Evolutionary conservation across 1,140 invertebrate species (phyloP).

Genomic region (Formica exsecta): DNA sequence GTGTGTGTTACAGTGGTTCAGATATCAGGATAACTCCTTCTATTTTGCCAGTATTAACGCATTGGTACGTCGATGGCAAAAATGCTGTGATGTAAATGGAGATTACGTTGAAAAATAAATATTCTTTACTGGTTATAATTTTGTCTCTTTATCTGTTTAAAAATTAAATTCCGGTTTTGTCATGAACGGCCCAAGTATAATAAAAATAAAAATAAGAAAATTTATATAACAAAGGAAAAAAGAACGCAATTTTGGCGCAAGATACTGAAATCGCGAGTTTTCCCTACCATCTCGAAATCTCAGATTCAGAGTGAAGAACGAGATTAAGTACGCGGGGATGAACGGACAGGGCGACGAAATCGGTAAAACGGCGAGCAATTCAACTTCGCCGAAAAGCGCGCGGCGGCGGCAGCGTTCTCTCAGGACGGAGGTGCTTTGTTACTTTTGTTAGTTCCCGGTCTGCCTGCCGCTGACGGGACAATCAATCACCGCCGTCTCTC

Average conservation of each 20-base stretch:
- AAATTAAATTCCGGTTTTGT: too few relatives aligned
- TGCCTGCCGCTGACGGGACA: slow-evolving; percentile 82
- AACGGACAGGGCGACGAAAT: slow-evolving; percentile 51
- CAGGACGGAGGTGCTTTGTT: slow-evolving; percentile 76
- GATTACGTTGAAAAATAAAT: too few relatives aligned
- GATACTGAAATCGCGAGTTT: neutral
- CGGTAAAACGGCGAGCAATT: slow-evolving; percentile 60
- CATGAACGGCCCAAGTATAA: too few relatives aligned
- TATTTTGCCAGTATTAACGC: too few relatives aligned
- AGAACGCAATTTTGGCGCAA: neutral
- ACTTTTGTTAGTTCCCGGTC: slow-evolving; percentile 79
- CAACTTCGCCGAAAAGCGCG: slow-evolving; percentile 66
- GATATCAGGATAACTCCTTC: too few relatives aligned
- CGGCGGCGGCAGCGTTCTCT: slow-evolving; percentile 48
- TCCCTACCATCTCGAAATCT: neutral
- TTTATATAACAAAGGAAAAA: neutral
- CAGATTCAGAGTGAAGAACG: neutral
- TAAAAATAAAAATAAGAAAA: too few relatives aligned
- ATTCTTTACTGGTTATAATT: too few relatives aligned
- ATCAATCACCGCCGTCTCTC: slow-evolving; percentile 80
- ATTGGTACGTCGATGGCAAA: too few relatives aligned
- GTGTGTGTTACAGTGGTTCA: too few relatives aligned
- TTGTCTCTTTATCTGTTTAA: too few relatives aligned
- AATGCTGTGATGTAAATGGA: too few relatives aligned
- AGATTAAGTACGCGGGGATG: slow-evolving; percentile 39